These are phyloP conservation scores for Proctacanthus coquilletti DNA, from an alignment of 1,140 invertebrate species.

Conservation along the genomic window DNA sequence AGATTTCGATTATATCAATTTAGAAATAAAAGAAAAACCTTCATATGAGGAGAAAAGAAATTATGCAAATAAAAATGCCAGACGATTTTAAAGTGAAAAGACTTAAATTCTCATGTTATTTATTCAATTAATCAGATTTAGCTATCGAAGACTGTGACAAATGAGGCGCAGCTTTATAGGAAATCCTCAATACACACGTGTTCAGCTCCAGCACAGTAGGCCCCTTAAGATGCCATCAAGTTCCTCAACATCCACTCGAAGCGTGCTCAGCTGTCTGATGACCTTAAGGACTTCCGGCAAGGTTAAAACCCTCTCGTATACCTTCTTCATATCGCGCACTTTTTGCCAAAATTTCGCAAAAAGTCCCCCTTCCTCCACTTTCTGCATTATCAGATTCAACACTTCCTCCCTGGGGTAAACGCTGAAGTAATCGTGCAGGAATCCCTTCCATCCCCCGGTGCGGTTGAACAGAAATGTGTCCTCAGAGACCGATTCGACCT, in stretches of 20 bases:
- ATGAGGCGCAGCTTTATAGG: too few species aligned
- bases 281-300: conserved; percentile 12
- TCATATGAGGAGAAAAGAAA: too few species aligned
- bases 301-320: conserved; percentile 19
- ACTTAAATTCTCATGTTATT: too few species aligned
- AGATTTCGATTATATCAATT: too few species aligned
- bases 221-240: too few species aligned
- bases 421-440: conserved; percentile 18
- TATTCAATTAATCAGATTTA: too few species aligned
- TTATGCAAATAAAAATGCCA: too few species aligned
- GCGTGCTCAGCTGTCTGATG: conserved; percentile 12
- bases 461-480: conserved; percentile 14
- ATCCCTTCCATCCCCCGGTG: conserved; percentile 21
- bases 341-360: conserved; percentile 19
- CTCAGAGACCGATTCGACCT: conserved; percentile 16
- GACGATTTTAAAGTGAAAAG: too few species aligned
- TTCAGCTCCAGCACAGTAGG: too few species aligned
- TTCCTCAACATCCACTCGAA: conserved; percentile 14
- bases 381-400: conserved; percentile 14
- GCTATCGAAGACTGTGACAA: too few species aligned
- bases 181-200: too few species aligned
- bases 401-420: conserved; percentile 17
- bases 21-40: too few species aligned
- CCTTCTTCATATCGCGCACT: conserved; percentile 11
- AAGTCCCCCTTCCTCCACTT: conserved; percentile 14